Evolutionary conservation across 2,113 vertebrate species (phyloP), one percentile per base, ranked within the genome.

Genomic region (Maccullochella peelii): DNA sequence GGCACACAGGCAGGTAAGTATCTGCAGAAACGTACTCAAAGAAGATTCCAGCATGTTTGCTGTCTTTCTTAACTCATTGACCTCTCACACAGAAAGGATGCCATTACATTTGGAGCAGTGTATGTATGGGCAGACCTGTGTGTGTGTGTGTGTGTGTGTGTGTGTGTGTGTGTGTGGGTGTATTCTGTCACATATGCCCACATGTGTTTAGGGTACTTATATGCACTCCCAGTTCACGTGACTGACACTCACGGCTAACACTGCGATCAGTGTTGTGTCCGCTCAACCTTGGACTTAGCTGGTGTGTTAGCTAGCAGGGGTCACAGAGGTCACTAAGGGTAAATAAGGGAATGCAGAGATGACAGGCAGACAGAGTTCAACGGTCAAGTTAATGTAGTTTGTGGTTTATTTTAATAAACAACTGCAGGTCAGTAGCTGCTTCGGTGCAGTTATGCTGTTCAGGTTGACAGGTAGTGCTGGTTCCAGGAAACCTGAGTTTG

Each of bases 201-300:
- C 79, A 66, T 83, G 82, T 83, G 77, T 89, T 81, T 65, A 58
- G 23, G 9, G 23, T 42, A 11, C 59, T 74, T 65, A 20, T 16
- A 49, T 52, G 44, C 52, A 42, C 55, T 54, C 57, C 59, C 2
- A 1, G 30, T 79, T 89, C 89, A 89, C 61, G 71, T 90, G 89
- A 73, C 67, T 0, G 33, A 33, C 16, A 33, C 73, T 71, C 10
- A 27, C 7, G 18, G 57, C 74, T 58, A 79, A 75, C 82, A 25
- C n/a, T 73, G 80, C 23, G 25, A 66, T 79, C 83, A 49, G 69
- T 62, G 73, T 49, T 66, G 23, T 61, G 79, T 78, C 77, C 15
- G 50, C 52, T 86, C 87, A 86, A 86, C 87, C 84, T 92, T 91
- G 88, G 87, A 91, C 89, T 88, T 83, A 68, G 87, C 78, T 20